Percentiles rank a stretch among this genome's conserved stretches.
phyloP scores from a whole-genome alignment of 2,888 invertebrate genomes.

The Leptopterna dolabrata region DNA sequence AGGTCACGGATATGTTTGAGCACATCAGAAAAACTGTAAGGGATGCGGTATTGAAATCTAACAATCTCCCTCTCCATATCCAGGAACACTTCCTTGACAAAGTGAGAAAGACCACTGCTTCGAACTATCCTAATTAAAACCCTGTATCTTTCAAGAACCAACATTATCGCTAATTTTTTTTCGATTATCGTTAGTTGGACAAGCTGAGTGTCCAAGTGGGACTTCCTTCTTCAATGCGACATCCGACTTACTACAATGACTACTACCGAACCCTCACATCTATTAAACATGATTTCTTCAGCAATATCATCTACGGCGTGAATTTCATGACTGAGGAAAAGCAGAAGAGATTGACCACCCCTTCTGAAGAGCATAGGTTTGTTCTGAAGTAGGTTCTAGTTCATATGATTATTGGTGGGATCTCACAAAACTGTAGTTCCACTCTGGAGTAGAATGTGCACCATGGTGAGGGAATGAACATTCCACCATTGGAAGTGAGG shows the following conservation, averaged over 20 bases:
- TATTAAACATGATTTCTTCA: slow-evolving; percentile 70
- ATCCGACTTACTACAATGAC: slow-evolving; percentile 66
- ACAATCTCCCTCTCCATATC: slow-evolving; percentile 63
- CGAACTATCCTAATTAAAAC: not conserved
- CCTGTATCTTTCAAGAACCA: no score
- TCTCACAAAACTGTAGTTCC: not conserved
- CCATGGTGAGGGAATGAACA: not conserved
- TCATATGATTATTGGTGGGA: not conserved
- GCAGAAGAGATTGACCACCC: slow-evolving; percentile 66
- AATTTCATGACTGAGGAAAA: slow-evolving; percentile 68
- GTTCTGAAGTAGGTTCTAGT: slow-evolving; percentile 17
- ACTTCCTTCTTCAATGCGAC: slow-evolving; percentile 66
- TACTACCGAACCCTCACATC: slow-evolving; percentile 68
- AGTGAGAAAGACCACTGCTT: slow-evolving; percentile 64
- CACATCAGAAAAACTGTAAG: slow-evolving; percentile 63
- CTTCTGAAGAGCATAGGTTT: slow-evolving; percentile 66
- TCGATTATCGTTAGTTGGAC: slow-evolving; percentile 66
- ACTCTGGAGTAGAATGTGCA: not conserved
- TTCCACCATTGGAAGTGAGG: not conserved
- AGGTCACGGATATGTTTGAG: slow-evolving; percentile 65
- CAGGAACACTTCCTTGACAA: slow-evolving; percentile 66
- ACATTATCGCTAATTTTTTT: no score
- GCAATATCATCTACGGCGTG: slow-evolving; percentile 69
- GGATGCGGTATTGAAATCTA: slow-evolving; percentile 62
- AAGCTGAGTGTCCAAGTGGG: slow-evolving; percentile 68